Base-by-base conservation (phyloP, 2,888 invertebrate species). In the Athalia circularis region DNA sequence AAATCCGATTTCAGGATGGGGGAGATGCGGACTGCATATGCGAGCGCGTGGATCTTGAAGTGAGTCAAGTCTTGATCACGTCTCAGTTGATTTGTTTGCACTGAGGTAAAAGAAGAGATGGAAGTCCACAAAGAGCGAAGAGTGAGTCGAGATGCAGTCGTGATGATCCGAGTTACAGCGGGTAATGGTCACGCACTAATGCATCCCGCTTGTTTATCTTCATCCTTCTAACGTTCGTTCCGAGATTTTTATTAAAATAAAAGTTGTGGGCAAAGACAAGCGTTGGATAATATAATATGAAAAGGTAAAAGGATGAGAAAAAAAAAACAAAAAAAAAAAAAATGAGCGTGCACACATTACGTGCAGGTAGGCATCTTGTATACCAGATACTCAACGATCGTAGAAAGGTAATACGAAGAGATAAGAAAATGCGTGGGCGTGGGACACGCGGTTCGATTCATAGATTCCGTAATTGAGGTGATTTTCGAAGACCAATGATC, bases 131-230 rank as follows among this genome's bases (percentile, higher is more conserved):
- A 29, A 7, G 7, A 54, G 54, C n/a, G 54, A 45, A 47, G 57
- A 72, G 57, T 72, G 59, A 72, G 72, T 47, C 2, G 29, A 29
- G 29, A 29, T 29, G 29, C 29, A 29, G 29, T 29, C 29, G 29
- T 29, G 29, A 29, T 59, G n/a, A 11, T 54, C 68, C 15, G 47
- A 59, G 45, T 45, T 52, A 57, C 11, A 54, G 45, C 68, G 50
- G 68, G 45, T 52, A 68, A 59, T 72, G 72, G 59, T n/a, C 1
- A 13, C 59, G 72, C 8, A 45, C 59, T 72, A 72, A 72, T 72
- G 72, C 59, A 59, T 45, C 57, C 72, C 72, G 47, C 72, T 45
- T 72, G 45, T 72, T 59, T 52, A 47, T 72, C 72, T 72, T 72
- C 4, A 59, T 45, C 47, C 47, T 47, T 29, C 29, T 29, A 29